Base-by-base conservation (phyloP, 2,797 vertebrate genomes). In the Spinus olivaceus region DNA sequence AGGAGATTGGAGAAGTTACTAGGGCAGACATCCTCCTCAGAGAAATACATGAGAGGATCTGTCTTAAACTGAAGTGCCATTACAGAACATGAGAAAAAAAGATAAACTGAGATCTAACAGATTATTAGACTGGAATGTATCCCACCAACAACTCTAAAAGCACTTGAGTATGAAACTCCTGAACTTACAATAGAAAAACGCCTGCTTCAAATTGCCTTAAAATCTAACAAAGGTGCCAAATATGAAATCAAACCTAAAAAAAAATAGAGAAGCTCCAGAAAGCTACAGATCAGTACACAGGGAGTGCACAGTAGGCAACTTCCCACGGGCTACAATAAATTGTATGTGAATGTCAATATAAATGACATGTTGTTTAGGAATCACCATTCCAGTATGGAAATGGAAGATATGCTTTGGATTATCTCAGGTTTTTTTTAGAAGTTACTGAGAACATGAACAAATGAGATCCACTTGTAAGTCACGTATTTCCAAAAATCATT, bases 371-470 rank as follows among this genome's bases (percentile, higher is more conserved):
- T 61, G 49, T 25, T 53, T n/a, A 84, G 19, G 25, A 81, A 49
- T 35, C n/a, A 71, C 63, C 7, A 46, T 54, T 82, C 18, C 23
- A 37, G 41, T 22, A 46, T 13, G 44, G 53, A 74, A 69, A 82
- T 17, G 19, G 54, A 90, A 59, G 35, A 17, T 13, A 15, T 0
- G 0, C 16, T 51, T 74, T 0, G 0, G 19, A 79, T 2, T 1
- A 71, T 16, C 35, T 56, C 23, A n/a, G 14, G 0, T 44, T 71
- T 70, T 72, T 72, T n/a, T 16, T 21, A 74, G 35, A 85, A 74
- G 21, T 37, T 35, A 15, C 13, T 24, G 16, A 67, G 46, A 72
- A 77, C 7, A 19, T 2, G 12, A 14, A 59, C 16, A 71, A 57
- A 42, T 23, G 14, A 57, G 8, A 79, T 35, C 24, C 20, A 70